Conservation (phyloP, 2,113 vertebrate species). For the Lagopus muta region DNA sequence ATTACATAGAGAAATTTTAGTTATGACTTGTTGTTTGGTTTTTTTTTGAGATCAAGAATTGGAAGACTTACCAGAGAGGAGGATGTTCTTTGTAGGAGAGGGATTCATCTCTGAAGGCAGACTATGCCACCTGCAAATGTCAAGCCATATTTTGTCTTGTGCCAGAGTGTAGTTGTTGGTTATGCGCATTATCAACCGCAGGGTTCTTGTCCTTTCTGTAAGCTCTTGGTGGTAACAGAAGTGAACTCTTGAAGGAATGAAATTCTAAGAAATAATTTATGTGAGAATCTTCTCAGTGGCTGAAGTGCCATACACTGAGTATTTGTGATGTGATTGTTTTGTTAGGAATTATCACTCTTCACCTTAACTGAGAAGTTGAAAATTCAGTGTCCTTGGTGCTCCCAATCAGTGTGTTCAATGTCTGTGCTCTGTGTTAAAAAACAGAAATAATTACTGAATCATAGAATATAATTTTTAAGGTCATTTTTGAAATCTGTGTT, state of each 20-base stretch:
- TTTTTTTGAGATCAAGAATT: not conserved
- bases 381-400: not conserved
- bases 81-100: not conserved
- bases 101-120: not conserved
- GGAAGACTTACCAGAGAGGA: not conserved
- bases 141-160: not conserved
- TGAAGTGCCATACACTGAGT: not conserved
- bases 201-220: not conserved
- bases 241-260: not conserved
- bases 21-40: not conserved
- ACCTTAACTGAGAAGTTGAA: not conserved
- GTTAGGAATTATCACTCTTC: not conserved
- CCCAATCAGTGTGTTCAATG: not conserved
- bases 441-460: not conserved
- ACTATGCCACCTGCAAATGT: not conserved
- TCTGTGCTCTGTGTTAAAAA: not conserved
- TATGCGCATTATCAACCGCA: not conserved
- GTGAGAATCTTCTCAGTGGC: not conserved
- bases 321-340: not conserved
- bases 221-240: not conserved
- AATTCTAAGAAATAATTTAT: not conserved
- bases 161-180: not conserved
- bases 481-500: slow-evolving; percentile 65
- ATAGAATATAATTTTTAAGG: not conserved
- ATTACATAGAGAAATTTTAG: not conserved